Percentiles rank a stretch among this genome's conserved stretches.
These are phyloP conservation scores for Gastrophryne carolinensis DNA, from an alignment of 2,797 vertebrate genomes.

Conservation along the genomic window DNA sequence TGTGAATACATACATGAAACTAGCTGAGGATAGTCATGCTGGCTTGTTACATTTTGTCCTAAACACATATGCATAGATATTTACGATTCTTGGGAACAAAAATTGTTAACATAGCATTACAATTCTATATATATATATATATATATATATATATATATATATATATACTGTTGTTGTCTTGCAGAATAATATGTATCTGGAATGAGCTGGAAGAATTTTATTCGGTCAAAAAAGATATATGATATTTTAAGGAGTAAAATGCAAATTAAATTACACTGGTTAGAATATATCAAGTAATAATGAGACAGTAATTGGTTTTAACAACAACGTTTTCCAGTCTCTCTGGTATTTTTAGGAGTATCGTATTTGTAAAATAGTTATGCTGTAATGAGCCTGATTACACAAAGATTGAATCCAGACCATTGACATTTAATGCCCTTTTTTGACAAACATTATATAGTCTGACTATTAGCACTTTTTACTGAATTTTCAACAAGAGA, in stretches of 20 bases:
- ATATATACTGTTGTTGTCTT: not conserved
- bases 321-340: constrained; percentile 45
- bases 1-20: too few species aligned
- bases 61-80: too few species aligned
- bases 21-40: too few species aligned
- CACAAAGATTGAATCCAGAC: constrained; percentile 36
- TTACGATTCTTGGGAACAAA: too few species aligned
- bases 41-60: too few species aligned
- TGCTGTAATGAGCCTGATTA: constrained; percentile 39
- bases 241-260: constrained; percentile 34
- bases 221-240: constrained; percentile 7
- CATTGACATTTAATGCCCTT: constrained; percentile 52
- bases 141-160: too few species aligned
- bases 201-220: constrained; percentile 9
- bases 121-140: too few species aligned
- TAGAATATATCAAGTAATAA: constrained; percentile 46
- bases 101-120: too few species aligned
- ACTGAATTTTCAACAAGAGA: too few species aligned
- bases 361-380: constrained; percentile 36
- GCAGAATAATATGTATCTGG: not conserved
- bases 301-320: constrained; percentile 49
- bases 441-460: constrained; percentile 48
- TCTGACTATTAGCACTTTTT: too few species aligned
- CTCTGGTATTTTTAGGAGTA: constrained; percentile 45
- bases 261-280: constrained; percentile 41